Base-by-base conservation (phyloP, 2,888 invertebrate genomes). In the Polyommatus iphigenia region DNA sequence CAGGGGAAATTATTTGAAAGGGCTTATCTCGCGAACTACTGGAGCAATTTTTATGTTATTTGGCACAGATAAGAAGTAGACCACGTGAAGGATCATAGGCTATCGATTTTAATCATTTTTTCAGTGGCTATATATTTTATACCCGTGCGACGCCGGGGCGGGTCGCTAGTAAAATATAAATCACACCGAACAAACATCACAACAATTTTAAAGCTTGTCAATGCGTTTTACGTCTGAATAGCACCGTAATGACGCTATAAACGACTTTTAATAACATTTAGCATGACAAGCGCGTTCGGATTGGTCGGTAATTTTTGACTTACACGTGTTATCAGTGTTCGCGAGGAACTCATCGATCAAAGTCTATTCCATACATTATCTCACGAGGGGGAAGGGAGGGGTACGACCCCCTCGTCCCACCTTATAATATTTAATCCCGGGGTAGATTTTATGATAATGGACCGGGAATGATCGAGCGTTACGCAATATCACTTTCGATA, bases 371-470 rank as follows among this genome's bases (percentile, higher is more conserved):
- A 81, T 81, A 82, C 80, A 82, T 83, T 83, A 83, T 81, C 81
- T 79, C 77, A 77, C 76, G 54, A 76, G 78, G 79, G 72, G 78
- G 78, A 46, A 46, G 77, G 76, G 78, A 59, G 78, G 78, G 80
- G 71, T 77, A 78, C 79, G 80, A 79, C 83, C 81, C 82, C 84
- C 85, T 84, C 83, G 83, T 83, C 83, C 82, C 82, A 83, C 57
- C 84, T 83, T 83, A 84, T 85, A 86, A 86, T 87, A 87, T 85
- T 86, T 87, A 87, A 86, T 86, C 85, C 84, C 80, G 81, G 84
- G 86, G 85, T 86, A 85, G 86, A 87, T 87, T 87, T 83, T 81
- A 80, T 85, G 85, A 86, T 87, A 86, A 87, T 88, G 85, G 85
- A 82, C 82, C 79, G 82, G 81, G 85, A 85, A 86, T 88, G 87